Base-by-base conservation (phyloP, 64 coral and sea anemone species). In the Montipora foliosa region DNA sequence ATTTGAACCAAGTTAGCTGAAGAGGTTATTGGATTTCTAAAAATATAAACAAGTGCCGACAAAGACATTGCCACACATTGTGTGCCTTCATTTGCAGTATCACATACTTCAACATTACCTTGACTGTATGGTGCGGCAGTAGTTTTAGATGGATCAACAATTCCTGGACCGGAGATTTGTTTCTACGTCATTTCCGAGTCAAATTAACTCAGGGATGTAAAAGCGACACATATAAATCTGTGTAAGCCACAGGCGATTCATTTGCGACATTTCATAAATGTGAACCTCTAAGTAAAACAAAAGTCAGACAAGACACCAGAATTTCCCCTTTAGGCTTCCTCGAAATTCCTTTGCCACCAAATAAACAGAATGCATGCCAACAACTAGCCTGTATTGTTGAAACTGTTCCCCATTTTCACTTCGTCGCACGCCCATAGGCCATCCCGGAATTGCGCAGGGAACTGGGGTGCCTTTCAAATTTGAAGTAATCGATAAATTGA, bases 321-420 rank as follows among this genome's bases (percentile, higher is more conserved):
- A 89, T 78, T 89, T 89, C 68, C 73, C 87, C 77, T 89, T 89
- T 60, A 89, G 78, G 87, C 87, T 78, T 77, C 87, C 76, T 75
- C 58, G 73, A 60, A 73, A 89, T 52, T 89, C 87, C 76, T 60
- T 89, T 25, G 46, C 50, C 67, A 52, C 76, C 10, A 89, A 77
- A 61, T 89, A 89, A 77, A 89, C 46, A 49, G 51, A 77, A 78
- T 78, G 44, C 47, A 78, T 78, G 76, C 76, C 76, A 78, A 78
- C 76, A 45, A 50, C 45, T 78, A 12, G 76, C 14, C 76, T 78
- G 76, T 78, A 78, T 78, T 78, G 45, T 78, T 78, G 76, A 78
- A 78, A 78, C 6, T 78, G 46, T 78, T 78, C 76, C 76, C 46
- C 76, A 78, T 78, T 78, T 78, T 78, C 14, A 78, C 76, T 48